Evolutionary conservation across 2,888 invertebrate genomes (phyloP).

Genomic region (Pomacea canaliculata): DNA sequence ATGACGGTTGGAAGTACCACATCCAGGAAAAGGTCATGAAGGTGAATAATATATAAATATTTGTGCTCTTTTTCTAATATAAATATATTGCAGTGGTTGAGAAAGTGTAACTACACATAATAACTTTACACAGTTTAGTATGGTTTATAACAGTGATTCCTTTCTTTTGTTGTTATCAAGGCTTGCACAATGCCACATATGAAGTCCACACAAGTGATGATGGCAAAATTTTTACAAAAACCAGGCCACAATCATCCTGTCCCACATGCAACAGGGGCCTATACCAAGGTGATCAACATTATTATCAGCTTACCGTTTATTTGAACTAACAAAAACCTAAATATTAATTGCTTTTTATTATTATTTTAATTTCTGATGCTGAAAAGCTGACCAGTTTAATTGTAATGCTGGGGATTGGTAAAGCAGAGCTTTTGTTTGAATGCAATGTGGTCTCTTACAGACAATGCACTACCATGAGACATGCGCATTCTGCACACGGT

Average conservation of each 20-base stretch:
- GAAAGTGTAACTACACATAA: too few species aligned
- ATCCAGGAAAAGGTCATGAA: slow-evolving; percentile 43
- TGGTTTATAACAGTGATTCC: background rate
- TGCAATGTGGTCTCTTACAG: slow-evolving; percentile 29
- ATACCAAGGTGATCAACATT: slow-evolving; percentile 33
- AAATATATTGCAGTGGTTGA: too few species aligned
- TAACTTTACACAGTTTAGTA: background rate
- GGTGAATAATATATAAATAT: slow-evolving; percentile 30
- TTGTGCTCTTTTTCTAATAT: too few species aligned
- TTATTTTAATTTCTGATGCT: background rate
- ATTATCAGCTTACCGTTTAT: background rate
- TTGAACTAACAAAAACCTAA: background rate
- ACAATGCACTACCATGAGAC: slow-evolving; percentile 39
- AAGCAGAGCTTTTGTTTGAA: background rate
- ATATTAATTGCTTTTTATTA: too few species aligned
- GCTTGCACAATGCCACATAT: slow-evolving; percentile 43
- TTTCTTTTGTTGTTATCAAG: slow-evolving; percentile 13
- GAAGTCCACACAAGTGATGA: slow-evolving; percentile 26
- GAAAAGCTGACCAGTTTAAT: background rate
- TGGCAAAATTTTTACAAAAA: slow-evolving; percentile 44
- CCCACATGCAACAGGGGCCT: slow-evolving; percentile 34
- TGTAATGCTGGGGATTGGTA: background rate
- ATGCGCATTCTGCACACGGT: slow-evolving; percentile 46
- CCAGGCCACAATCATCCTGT: slow-evolving; percentile 36
- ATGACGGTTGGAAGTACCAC: slow-evolving; percentile 36